Evolutionary conservation across 64 coral and sea anemone genomes (phyloP), one percentile per base, ranked within the genome.

Genomic region (Cladopsammia gracilis): DNA sequence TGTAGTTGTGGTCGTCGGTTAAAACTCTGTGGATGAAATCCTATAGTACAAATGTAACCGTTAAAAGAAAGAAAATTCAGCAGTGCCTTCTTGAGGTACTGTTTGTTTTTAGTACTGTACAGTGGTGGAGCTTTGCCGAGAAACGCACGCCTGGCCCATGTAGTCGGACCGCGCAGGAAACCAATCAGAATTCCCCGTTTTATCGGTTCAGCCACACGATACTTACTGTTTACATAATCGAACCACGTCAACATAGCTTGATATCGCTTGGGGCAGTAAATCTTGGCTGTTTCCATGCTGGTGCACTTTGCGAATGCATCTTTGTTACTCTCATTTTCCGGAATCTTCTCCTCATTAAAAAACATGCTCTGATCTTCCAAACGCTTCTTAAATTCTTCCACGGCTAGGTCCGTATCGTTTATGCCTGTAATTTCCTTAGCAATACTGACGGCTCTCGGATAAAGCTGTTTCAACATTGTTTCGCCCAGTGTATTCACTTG

Each of bases 231-330:
- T 10, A 71, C 96, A 46, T 89, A 92, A 34, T 91, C 93, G 81
- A 95, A 95, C 98, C 98, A 99, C 18, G 93, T 99, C 10, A 93
- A 69, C 88, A 99, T 96, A 1, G 91, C 95, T 60, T 95, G 83
- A 64, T 96, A 87, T 79, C 98, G 77, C 62, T 77, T 60, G 19
- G 98, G 94, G 75, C 98, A 99, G 73, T 94, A 83, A 13, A 94
- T 67, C 57, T 86, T 96, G 0, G 98, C 98, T 11, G 58, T 60
- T 48, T 84, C 84, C 72, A 94, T 93, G 71, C 87, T 89, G 48
- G 62, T 67, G 25, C 98, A 99, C 25, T 96, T 96, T 2, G 75
- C 62, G 34, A 93, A 96, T 5, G 98, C 98, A 14, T 89, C 80
- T 11, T 93, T 88, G 56, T 96, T 85, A 19, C 94, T 91, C 20